These are phyloP conservation scores for Acrocephalus kingi DNA, from an alignment of 2,113 vertebrate genomes.

Conservation along the genomic window DNA sequence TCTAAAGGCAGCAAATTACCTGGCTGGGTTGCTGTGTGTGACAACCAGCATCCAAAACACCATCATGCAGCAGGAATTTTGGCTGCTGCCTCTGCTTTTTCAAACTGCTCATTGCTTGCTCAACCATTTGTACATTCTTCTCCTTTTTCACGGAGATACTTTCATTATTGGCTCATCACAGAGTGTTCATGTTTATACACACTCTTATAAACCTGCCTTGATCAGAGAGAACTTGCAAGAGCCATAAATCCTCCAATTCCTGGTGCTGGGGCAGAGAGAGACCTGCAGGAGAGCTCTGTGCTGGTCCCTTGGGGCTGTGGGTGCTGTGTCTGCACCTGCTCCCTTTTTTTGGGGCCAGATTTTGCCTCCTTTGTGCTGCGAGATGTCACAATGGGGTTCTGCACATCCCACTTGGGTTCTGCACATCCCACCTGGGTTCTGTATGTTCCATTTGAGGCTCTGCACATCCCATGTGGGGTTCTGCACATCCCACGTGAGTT, in stretches of 20 bases:
- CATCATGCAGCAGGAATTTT: background rate
- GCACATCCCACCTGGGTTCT: background rate
- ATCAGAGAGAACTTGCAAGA: background rate
- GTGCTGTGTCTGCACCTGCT: background rate
- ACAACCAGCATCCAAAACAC: conserved; percentile 8
- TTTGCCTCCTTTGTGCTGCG: rapidly evolving
- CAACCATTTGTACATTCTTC: background rate
- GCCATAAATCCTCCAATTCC: rapidly evolving
- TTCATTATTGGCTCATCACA: background rate
- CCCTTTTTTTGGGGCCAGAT: background rate
- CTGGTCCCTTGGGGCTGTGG: too few relatives aligned
- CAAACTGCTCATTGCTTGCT: conserved; percentile 22
- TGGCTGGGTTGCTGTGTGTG: background rate
- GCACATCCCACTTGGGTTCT: rapidly evolving
- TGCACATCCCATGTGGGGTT: rapidly evolving
- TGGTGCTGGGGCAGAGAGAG: background rate
- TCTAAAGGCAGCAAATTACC: conserved; percentile 58
- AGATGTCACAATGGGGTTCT: rapidly evolving
- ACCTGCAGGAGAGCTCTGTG: background rate
- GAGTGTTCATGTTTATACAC: background rate
- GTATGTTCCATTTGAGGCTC: rapidly evolving
- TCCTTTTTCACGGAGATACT: background rate
- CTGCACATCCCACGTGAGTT: background rate
- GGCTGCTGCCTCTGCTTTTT: conserved; percentile 1
- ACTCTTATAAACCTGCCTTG: background rate